A percentile compares a stretch with the other conserved stretches of the same genome.
phyloP scores from a whole-genome alignment of 2,797 vertebrate species.

The Rhabdomys pumilio region DNA sequence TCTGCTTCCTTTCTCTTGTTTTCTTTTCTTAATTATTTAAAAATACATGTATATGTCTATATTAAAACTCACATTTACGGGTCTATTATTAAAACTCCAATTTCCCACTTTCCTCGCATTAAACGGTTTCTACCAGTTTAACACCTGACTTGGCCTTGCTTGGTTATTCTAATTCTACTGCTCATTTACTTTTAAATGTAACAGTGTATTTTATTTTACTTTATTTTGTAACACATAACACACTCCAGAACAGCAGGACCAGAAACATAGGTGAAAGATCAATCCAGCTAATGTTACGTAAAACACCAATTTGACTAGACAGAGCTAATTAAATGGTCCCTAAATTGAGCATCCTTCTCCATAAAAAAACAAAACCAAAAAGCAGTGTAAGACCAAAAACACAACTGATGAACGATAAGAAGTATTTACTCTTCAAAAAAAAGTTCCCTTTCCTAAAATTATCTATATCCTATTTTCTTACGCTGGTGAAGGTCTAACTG shows the following conservation, averaged over 20 bases:
- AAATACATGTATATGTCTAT: conserved; percentile 21
- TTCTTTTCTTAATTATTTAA: conserved; percentile 54
- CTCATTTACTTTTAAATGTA: background rate
- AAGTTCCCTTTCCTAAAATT: background rate
- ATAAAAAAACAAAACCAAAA: background rate
- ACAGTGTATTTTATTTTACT: background rate
- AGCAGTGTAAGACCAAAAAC: background rate
- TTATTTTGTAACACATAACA: background rate
- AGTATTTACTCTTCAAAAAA: background rate
- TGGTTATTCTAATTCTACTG: conserved; percentile 48
- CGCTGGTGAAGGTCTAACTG: background rate
- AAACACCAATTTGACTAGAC: background rate
- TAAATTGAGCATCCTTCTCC: background rate
- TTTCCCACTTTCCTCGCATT: conserved; percentile 22
- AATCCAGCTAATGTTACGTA: background rate
- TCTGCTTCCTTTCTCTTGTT: background rate
- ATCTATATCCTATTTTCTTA: background rate
- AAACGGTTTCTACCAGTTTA: conserved; percentile 21
- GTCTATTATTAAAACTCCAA: conserved; percentile 21
- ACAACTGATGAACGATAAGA: too few species aligned
- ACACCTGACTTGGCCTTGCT: conserved; percentile 1
- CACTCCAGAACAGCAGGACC: background rate
- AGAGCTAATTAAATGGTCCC: too few species aligned
- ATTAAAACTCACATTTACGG: conserved; percentile 45
- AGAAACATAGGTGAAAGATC: background rate